Evolutionary conservation across 1,140 invertebrate species (phyloP).

Genomic region (Ladona fulva): DNA sequence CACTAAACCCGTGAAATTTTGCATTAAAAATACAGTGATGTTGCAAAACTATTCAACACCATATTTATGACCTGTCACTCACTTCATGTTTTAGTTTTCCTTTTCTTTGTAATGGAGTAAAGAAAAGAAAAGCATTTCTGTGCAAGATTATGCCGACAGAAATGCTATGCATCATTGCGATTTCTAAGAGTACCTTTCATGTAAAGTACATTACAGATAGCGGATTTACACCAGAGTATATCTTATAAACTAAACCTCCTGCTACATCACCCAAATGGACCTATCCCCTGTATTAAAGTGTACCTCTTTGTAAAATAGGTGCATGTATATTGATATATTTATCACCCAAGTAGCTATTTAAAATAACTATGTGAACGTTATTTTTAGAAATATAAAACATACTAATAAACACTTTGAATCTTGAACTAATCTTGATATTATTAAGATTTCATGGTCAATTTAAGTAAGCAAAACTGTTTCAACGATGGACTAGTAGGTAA

Average conservation of each 20-base stretch:
- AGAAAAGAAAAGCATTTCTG: neutral
- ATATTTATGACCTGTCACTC: neutral
- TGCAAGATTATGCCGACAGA: neutral
- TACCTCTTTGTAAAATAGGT: neutral
- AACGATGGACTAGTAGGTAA: neutral
- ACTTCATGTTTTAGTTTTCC: neutral
- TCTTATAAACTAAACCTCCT: neutral
- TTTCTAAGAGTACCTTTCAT: neutral
- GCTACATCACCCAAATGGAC: neutral
- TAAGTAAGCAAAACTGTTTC: neutral
- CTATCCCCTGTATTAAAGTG: neutral
- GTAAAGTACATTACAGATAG: neutral
- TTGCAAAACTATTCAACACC: neutral
- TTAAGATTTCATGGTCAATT: neutral
- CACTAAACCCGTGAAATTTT: neutral
- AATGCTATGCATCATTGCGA: neutral
- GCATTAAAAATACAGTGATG: neutral
- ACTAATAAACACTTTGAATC: neutral
- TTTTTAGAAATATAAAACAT: neutral
- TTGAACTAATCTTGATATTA: neutral
- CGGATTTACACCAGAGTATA: neutral
- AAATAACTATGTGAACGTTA: neutral
- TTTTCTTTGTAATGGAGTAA: slow-evolving; percentile 7
- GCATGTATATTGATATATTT: slow-evolving; percentile 7
- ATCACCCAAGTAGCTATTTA: slow-evolving; percentile 2